A percentile compares a stretch with the other conserved stretches of the same genome.
Conservation (phyloP, 2,113 vertebrate genomes). For the Colius striatus region DNA sequence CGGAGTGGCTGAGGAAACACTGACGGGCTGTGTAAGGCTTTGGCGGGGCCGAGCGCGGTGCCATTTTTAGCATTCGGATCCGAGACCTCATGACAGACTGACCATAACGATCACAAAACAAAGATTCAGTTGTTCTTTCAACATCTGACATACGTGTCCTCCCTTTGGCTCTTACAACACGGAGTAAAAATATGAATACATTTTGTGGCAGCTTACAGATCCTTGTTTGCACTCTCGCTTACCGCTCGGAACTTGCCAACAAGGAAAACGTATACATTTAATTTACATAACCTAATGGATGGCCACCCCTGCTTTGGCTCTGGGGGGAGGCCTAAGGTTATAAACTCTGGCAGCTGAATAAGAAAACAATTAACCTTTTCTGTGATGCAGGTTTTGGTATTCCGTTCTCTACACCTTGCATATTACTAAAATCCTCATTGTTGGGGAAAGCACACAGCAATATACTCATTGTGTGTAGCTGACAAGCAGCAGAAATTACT, state of each 20-base stretch:
- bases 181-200: conserved; percentile 64
- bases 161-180: conserved; percentile 63
- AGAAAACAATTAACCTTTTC: conserved; percentile 59
- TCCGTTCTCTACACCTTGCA: conserved; percentile 55
- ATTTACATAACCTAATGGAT: conserved; percentile 59
- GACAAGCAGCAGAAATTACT: conserved; percentile 67
- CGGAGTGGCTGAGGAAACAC: conserved; percentile 50
- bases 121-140: conserved; percentile 66
- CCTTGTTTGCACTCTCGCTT: conserved; percentile 75
- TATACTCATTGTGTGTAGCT: conserved; percentile 80
- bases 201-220: conserved; percentile 70
- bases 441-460: conserved; percentile 81
- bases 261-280: conserved; percentile 65
- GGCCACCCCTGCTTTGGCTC: conserved; percentile 48
- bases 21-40: conserved; percentile 44
- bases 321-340: conserved; percentile 50
- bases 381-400: conserved; percentile 71
- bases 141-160: conserved; percentile 56
- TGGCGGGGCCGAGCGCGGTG: conserved; percentile 57
- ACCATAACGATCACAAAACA: conserved; percentile 58
- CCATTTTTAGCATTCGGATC: conserved; percentile 56
- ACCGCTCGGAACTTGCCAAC: conserved; percentile 74
- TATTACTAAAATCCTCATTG: conserved; percentile 68
- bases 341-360: conserved; percentile 73
- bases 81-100: conserved; percentile 62